Evolutionary conservation across 2,888 invertebrate species (phyloP).

Genomic region (Thyatira batis): DNA sequence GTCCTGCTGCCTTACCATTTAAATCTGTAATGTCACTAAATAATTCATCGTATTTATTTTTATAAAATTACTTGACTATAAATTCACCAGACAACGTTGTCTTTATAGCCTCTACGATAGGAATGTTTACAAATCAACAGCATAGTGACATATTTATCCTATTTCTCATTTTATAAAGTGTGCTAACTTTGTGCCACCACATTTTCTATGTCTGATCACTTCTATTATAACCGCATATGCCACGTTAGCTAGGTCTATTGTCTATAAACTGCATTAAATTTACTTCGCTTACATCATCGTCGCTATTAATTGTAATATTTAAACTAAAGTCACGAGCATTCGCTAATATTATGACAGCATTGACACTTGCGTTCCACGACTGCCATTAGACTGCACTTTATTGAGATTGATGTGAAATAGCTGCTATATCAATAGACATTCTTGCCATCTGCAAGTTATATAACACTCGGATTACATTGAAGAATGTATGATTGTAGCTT

Average conservation of each 20-base stretch:
- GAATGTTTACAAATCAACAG: background rate
- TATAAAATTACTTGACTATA: background rate
- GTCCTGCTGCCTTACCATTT: background rate
- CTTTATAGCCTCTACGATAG: no score
- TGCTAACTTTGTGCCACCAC: background rate
- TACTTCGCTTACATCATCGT: background rate
- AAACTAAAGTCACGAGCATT: conserved; percentile 45
- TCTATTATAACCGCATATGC: background rate
- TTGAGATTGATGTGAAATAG: conserved; percentile 1
- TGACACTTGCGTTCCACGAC: conserved; percentile 25
- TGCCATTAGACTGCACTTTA: background rate
- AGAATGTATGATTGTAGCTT: background rate
- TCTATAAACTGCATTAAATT: background rate
- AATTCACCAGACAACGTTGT: no score
- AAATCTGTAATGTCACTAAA: background rate
- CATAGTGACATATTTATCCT: background rate
- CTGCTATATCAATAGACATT: background rate
- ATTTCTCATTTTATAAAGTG: background rate
- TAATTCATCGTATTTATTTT: background rate
- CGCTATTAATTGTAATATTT: conserved; percentile 27
- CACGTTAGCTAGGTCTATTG: background rate
- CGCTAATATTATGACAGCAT: conserved; percentile 33
- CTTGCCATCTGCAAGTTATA: background rate
- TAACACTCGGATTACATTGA: background rate
- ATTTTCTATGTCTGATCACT: background rate